These are phyloP conservation scores for Eulemur macaco DNA, from an alignment of 2,113 vertebrate genomes.

Conservation along the genomic window DNA sequence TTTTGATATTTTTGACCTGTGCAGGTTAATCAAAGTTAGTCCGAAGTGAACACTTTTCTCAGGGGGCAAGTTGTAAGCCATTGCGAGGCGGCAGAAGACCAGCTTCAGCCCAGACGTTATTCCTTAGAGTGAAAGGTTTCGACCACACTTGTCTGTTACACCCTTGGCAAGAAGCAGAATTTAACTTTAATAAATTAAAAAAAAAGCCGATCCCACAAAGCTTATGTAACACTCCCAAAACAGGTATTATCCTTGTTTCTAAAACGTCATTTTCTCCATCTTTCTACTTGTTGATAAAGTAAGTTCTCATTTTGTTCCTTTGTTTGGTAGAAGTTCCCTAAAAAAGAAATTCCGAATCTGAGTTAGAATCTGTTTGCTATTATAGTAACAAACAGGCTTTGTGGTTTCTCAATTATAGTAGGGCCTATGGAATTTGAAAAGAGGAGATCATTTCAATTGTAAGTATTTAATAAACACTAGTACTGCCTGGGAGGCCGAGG, in stretches of 20 bases:
- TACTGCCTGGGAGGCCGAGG: not conserved
- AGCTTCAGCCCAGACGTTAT: not conserved
- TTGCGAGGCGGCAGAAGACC: fast-evolving
- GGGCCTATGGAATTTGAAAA: not conserved
- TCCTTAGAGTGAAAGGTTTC: not conserved
- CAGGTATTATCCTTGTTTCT: not conserved
- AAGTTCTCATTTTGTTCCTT: not conserved
- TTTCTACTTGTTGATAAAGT: not conserved
- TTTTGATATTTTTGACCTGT: slow-evolving; percentile 2
- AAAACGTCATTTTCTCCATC: not conserved
- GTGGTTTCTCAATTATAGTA: not conserved
- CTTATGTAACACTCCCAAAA: not conserved
- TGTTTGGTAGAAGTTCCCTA: not conserved
- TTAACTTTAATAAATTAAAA: not conserved
- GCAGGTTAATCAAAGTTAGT: not conserved
- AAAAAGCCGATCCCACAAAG: not conserved
- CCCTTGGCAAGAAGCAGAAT: not conserved
- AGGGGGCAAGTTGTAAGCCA: not conserved
- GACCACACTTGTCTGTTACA: not conserved
- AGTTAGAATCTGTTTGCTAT: not conserved
- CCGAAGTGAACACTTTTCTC: not conserved
- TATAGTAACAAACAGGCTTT: not conserved
- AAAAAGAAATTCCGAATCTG: not conserved
- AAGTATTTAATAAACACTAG: not conserved
- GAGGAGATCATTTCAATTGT: not conserved